Base-by-base conservation (phyloP, 2,797 vertebrate species). In the Chloroceryle amazona region DNA sequence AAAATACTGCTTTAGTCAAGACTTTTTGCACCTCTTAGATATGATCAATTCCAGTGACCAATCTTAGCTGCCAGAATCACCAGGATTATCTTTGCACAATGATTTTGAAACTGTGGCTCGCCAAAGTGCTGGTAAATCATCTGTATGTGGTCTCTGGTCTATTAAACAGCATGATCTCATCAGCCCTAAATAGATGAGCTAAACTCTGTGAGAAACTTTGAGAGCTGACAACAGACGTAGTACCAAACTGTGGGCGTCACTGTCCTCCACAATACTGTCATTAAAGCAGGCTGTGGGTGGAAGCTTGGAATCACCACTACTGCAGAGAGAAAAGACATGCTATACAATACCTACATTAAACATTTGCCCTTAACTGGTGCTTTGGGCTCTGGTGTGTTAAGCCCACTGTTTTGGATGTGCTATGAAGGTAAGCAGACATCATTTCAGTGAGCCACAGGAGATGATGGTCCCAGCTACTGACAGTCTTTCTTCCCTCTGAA, bases 91-190 rank as follows among this genome's bases (percentile, higher is more conserved):
- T 95, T 81, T 71, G 67, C 78, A 93, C 74, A 84, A 82, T 0
- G 0, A 73, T 90, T 93, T 96, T 94, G 85, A 78, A 84, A 80
- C 60, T 14, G 39, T 89, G 58, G 80, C 70, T 94, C 42, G 76
- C 76, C 85, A 80, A 75, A 91, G 74, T 23, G 70, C 82, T 80
- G 85, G 70, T 86, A 97, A 93, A 94, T 90, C 81, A 86, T 85
- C 73, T 0, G 0, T 96, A 81, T 80, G 51, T 90, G 88, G 76
- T 96, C 92, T 86, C 90, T 84, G 62, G 47, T 95, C 76, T 90
- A 76, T 93, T 96, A 93, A 95, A 95, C 76, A 89, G 82, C 33
- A 96, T 95, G 91, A 95, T 95, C 60, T 96, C 96, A 96, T 85
- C 81, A 91, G 52, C 90, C 51, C 20, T 90, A 95, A 96, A 96